Base-by-base conservation (phyloP, 2,113 vertebrate species). In the Brienomyrus longianalis region DNA sequence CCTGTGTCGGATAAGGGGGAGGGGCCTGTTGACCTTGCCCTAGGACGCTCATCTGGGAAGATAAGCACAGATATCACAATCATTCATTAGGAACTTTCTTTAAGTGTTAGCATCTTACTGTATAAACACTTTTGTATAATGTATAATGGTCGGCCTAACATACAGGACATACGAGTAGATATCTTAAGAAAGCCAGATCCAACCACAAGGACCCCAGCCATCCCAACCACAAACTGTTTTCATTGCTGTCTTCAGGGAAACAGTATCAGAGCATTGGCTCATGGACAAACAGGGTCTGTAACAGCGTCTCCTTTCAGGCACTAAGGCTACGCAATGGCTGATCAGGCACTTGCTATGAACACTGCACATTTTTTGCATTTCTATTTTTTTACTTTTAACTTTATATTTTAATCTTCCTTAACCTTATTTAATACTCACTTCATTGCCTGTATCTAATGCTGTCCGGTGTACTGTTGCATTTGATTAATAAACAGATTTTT, bases 1-100 rank as follows among this genome's bases (percentile, higher is more conserved):
- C 96, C 90, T 97, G 97, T 66, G 97, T 96, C 0, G 98, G 97
- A 92, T 99, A 99, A 0, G 98, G 97, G 21, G 98, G 97, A 0
- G 98, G 97, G 3, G 97, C 97, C 92, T 98, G 98, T 90, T 98
- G 98, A 39, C 96, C 97, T 90, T 98, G 98, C 35, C 96, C 97
- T 47, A 96, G 95, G 88, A 97, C 93, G 91, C 97, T 96, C 83
- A 97, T 95, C 97, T 98, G 92, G 90, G 94, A 92, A 77, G 83
- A 59, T 13, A 5, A 87, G 8, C 15, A 35, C 39, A 56, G 50
- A 70, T 10, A 54, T 10, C 35, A 31, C 45, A 1, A 35, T 88
- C 86, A 85, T 31, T 88, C 45, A 5, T 56, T 45, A 80, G 54
- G 13, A 31, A 43, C 83, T 21, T 3, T 77, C 27, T 6, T 15